These are phyloP conservation scores for Bufotes viridis DNA, from an alignment of 2,797 vertebrate genomes.

Conservation along the genomic window DNA sequence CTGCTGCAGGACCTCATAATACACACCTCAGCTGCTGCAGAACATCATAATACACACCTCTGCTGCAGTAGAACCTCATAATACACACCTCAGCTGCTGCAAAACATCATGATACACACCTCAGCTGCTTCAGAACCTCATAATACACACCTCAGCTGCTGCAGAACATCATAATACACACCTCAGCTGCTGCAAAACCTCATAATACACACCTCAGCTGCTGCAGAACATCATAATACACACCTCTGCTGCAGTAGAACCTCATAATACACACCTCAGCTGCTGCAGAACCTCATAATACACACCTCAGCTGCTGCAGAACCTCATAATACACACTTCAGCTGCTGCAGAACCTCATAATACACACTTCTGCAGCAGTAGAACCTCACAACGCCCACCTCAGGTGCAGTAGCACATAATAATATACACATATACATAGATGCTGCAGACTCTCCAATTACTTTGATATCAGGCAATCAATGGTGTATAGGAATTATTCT, in stretches of 20 bases:
- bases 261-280: neutral
- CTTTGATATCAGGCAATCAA: no score
- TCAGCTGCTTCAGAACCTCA: slow-evolving; percentile 3
- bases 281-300: neutral
- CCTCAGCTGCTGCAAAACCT: neutral
- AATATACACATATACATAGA: neutral
- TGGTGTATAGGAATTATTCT: no score
- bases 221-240: neutral
- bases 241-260: neutral
- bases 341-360: neutral
- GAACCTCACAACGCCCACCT: neutral
- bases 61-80: neutral
- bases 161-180: neutral
- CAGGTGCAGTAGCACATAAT: neutral
- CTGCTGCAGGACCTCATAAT: neutral
- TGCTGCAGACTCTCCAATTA: neutral
- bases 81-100: neutral
- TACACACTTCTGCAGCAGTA: neutral
- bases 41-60: neutral
- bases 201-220: neutral
- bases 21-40: neutral
- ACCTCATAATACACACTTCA: neutral
- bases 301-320: slow-evolving; percentile 1
- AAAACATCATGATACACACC: neutral
- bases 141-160: neutral